Base-by-base conservation (phyloP, 64 coral and sea anemone genomes). In the Platygyra sinensis region DNA sequence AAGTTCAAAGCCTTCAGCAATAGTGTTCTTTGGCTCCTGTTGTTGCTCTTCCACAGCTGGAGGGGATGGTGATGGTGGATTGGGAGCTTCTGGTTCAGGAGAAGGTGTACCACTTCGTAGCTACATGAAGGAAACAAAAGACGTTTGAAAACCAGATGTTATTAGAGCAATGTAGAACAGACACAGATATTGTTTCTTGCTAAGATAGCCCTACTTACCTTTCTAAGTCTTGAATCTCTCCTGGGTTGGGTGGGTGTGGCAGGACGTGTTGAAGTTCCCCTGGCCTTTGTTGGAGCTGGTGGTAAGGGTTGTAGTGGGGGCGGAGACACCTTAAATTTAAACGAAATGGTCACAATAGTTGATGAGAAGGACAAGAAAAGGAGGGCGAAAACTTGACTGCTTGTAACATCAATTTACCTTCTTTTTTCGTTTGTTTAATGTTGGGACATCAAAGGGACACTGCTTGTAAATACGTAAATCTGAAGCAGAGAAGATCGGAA, bases 391-490 rank as follows among this genome's bases (percentile, higher is more conserved):
- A 18, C 18, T 39, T 49, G 28, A 60, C 0, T 25, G 29, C 5
- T 24, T 77, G 30, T 29, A 51, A 46, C 54, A 14, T 16, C 20
- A 18, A 30, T 36, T 59, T 75, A 76, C 91, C 91, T 92, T 92
- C 86, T 84, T 95, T 65, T 85, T 85, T 83, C 61, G 79, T 95
- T 87, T 88, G 72, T 30, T 73, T 52, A 49, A 31, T 32, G 72
- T 77, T 79, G 91, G 94, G 27, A 86, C 78, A 30, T 88, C 75
- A 10, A 96, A 59, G 32, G 87, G 91, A 60, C 75, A 83, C 33
- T 98, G 96, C 67, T 90, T 89, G 78, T 98, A 98, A 52, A 98
- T 83, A 25, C 96, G 91, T 17, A 98, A 76, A 42, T 98, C 96
- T 42, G 96, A 95, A 32, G 90, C 82, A 25, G 92, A 82, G 63